Evolutionary conservation across 2,113 vertebrate genomes (phyloP).

Genomic region (Formicarius rufipectus): DNA sequence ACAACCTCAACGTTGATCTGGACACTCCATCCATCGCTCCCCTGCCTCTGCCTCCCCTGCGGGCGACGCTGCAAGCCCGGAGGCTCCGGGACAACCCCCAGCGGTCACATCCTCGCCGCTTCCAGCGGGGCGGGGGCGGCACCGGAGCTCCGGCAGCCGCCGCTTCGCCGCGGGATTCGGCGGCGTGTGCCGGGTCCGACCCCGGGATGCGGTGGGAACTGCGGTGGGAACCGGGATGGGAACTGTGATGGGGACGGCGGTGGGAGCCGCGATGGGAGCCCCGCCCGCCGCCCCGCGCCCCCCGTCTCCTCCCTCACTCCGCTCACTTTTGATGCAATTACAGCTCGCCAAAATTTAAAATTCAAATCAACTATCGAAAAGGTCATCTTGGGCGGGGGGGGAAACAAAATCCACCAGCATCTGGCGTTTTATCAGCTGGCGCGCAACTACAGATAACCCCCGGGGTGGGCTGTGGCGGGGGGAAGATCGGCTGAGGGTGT

Average conservation of each 20-base stretch:
- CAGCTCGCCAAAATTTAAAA: slow-evolving; percentile 46
- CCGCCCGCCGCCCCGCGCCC: background rate
- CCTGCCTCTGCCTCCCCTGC: background rate
- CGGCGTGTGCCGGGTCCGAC: background rate
- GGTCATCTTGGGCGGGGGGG: too few relatives aligned
- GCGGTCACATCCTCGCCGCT: background rate
- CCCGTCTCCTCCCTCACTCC: background rate
- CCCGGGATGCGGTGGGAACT: background rate
- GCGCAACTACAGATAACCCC: background rate
- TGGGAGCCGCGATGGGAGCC: background rate
- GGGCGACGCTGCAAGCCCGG: background rate
- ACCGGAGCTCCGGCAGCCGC: background rate
- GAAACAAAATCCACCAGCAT: slow-evolving; percentile 5
- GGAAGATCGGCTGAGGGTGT: background rate
- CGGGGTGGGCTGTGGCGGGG: background rate
- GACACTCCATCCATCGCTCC: background rate
- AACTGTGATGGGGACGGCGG: too few relatives aligned
- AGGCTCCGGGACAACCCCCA: background rate
- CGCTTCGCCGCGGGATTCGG: background rate
- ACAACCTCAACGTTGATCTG: background rate
- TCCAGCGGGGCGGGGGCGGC: background rate
- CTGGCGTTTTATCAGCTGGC: slow-evolving; percentile 23
- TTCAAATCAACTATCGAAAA: slow-evolving; percentile 47
- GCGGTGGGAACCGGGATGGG: background rate
- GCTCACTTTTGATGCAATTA: slow-evolving; percentile 25